Base-by-base conservation (phyloP, 2,888 invertebrate genomes). In the Minunthozetes semirufus region DNA sequence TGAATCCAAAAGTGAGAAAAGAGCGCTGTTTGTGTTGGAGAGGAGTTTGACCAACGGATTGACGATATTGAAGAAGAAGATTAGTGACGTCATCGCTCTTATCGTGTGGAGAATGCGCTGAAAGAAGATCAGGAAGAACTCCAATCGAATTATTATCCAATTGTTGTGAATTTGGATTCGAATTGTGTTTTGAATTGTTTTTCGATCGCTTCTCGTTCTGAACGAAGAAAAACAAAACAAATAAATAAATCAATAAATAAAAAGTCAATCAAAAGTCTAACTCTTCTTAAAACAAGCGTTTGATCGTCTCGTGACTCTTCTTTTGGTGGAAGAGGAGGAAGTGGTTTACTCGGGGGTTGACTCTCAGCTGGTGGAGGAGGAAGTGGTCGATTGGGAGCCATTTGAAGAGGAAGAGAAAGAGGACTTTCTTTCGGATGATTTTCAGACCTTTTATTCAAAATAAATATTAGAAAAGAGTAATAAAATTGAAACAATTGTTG, bases 111-210 rank as follows among this genome's bases (percentile, higher is more conserved):
- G 94, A 48, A 56, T 83, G 83, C 8, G 83, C 93, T 82, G 94
- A 95, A 79, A 97, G 88, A 80, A 97, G 88, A 86, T 97, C 97
- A 74, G 97, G 97, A 80, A 97, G 87, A 75, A 96, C 96, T 74
- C 93, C 93, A 85, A 93, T 93, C 78, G 93, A 93, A 79, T 94
- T 88, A 38, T 93, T 85, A 76, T 86, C 86, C n/a, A n/a, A n/a
- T n/a, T n/a, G n/a, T n/a, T n/a, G n/a, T n/a, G n/a, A n/a, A n/a
- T n/a, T n/a, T n/a, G n/a, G n/a, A n/a, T n/a, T n/a, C n/a, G n/a
- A n/a, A n/a, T n/a, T n/a, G n/a, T n/a, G n/a, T n/a, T n/a, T n/a
- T n/a, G n/a, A n/a, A n/a, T n/a, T 13, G 42, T 66, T 27, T 66
- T 27, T 5, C 15, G 29, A 33, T 22, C 46, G 33, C 19, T 68